Percentiles rank a stretch among this genome's conserved stretches.
phyloP scores from a whole-genome alignment of 2,888 invertebrate genomes.

The Mythimna albipuncta region DNA sequence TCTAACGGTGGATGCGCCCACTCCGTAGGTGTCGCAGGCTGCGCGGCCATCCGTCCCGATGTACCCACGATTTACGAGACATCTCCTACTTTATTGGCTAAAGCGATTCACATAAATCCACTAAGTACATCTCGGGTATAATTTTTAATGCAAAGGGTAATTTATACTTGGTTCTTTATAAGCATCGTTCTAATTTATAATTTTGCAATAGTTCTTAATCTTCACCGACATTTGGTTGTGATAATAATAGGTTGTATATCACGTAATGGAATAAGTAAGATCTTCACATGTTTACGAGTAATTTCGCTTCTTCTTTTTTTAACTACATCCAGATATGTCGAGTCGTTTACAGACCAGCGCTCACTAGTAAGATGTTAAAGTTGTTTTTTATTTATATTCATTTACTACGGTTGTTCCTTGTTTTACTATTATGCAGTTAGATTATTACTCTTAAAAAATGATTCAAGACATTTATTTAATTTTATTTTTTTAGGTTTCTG shows the following conservation, averaged over 20 bases:
- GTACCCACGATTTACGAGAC: slow-evolving; percentile 86
- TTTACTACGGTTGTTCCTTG: slow-evolving; percentile 14
- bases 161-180: slow-evolving; percentile 71
- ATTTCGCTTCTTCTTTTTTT: slow-evolving; percentile 36
- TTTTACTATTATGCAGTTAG: slow-evolving; percentile 23
- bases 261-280: slow-evolving; percentile 23
- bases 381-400: slow-evolving; percentile 41
- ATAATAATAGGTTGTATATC: slow-evolving; percentile 24
- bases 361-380: slow-evolving; percentile 33
- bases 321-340: slow-evolving; percentile 49
- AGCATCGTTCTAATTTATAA: slow-evolving; percentile 46
- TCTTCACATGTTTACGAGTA: slow-evolving; percentile 21
- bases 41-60: slow-evolving; percentile 80
- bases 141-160: slow-evolving; percentile 76
- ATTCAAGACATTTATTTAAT: slow-evolving; percentile 12
- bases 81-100: slow-evolving; percentile 87
- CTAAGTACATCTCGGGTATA: slow-evolving; percentile 77
- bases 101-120: slow-evolving; percentile 87
- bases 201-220: slow-evolving; percentile 24
- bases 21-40: slow-evolving; percentile 84
- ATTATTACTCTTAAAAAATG: slow-evolving; percentile 16
- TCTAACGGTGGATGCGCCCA: slow-evolving; percentile 87
- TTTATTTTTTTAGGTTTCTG: background rate
- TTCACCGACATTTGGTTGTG: slow-evolving; percentile 23
- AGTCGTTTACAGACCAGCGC: slow-evolving; percentile 29